A percentile compares a stretch with the other conserved stretches of the same genome.
phyloP scores from a whole-genome alignment of 2,797 vertebrate genomes.

The Poeciliopsis infans region DNA sequence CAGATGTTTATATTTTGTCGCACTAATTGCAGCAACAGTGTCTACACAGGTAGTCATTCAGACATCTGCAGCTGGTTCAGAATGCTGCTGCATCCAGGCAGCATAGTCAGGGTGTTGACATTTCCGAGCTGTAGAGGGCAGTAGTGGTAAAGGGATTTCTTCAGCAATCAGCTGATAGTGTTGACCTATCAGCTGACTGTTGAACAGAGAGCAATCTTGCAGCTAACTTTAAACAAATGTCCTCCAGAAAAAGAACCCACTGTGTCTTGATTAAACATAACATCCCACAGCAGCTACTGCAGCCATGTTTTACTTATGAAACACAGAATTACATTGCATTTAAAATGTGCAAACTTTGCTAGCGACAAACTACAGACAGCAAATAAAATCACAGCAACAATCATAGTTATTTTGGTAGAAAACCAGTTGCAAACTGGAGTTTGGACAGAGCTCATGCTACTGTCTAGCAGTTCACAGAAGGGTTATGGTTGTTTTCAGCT shows the following conservation, averaged over 20 bases:
- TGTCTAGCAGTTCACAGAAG: not conserved
- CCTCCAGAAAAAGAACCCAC: not conserved
- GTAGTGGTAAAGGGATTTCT: not conserved
- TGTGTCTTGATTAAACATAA: not conserved
- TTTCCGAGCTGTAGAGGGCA: conserved; percentile 8
- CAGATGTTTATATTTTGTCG: too few relatives aligned
- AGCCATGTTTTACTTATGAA: not conserved
- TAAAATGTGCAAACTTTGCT: not conserved
- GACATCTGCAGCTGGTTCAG: not conserved
- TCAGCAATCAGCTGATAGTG: too few relatives aligned
- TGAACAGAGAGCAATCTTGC: not conserved
- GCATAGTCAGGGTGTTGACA: not conserved
- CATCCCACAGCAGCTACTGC: not conserved
- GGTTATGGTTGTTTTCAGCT: not conserved
- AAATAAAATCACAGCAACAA: not conserved
- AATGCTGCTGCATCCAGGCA: not conserved
- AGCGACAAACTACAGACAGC: not conserved
- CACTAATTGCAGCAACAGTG: too few relatives aligned
- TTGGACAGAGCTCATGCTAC: not conserved
- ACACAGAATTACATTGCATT: not conserved
- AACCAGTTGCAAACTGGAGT: not conserved
- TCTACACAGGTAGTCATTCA: too few relatives aligned
- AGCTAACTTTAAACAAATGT: conserved; percentile 4
- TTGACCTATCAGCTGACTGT: not conserved
- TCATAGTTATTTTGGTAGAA: not conserved